Conservation (phyloP, 2,797 vertebrate genomes). For the Arremon aurantiirostris region DNA sequence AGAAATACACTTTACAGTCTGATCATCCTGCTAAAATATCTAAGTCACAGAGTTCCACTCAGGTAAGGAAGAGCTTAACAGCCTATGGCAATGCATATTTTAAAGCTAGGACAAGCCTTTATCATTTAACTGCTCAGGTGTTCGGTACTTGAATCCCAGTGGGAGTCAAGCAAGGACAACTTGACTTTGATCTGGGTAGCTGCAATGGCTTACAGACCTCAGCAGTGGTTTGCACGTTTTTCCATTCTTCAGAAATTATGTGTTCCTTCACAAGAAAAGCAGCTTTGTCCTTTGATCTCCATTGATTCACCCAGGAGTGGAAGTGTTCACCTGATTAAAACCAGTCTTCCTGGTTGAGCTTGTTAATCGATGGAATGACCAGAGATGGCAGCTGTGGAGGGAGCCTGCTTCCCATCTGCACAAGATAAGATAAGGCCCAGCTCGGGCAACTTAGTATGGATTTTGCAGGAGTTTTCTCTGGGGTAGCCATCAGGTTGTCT, state of each 20-base stretch:
- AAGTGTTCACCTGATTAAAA: conserved; percentile 2
- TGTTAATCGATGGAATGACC: neutral
- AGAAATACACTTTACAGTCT: neutral
- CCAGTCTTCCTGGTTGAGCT: neutral
- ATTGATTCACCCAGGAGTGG: neutral
- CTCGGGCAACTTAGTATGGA: accelerated
- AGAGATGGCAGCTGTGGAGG: neutral
- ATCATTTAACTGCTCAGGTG: neutral
- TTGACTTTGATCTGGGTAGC: neutral
- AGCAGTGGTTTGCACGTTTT: neutral
- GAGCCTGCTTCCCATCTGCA: neutral
- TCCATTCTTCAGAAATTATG: neutral
- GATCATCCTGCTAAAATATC: neutral
- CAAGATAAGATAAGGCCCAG: neutral
- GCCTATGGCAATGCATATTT: neutral
- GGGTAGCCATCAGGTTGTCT: neutral
- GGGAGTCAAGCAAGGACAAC: neutral
- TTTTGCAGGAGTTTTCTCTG: neutral
- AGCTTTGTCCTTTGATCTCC: neutral
- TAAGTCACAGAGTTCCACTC: neutral
- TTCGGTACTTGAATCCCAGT: neutral
- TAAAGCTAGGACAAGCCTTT: neutral
- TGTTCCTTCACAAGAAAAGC: neutral
- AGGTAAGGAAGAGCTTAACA: neutral
- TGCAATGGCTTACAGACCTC: neutral